Conservation (phyloP, 1,140 invertebrate species). For the Drosophila yakuba region DNA sequence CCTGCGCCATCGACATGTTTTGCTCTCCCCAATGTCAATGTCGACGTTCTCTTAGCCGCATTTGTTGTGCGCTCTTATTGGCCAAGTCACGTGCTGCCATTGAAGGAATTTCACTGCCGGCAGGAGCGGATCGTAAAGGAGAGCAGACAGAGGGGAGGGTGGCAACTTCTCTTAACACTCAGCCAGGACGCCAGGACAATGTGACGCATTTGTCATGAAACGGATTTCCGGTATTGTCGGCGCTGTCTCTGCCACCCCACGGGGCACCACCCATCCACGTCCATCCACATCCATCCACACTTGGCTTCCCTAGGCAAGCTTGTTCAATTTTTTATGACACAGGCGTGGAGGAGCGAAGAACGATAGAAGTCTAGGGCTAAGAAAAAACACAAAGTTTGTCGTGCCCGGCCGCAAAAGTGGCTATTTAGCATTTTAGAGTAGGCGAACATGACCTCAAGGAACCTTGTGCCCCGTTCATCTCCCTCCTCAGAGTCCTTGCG, state of each 20-base stretch:
- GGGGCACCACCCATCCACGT: too few relatives aligned
- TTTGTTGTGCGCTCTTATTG: slow-evolving; percentile 8
- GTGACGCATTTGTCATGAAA: slow-evolving; percentile 81
- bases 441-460: slow-evolving; percentile 57
- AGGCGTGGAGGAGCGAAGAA: slow-evolving; percentile 16
- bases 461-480: slow-evolving; percentile 1
- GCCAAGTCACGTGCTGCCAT: slow-evolving; percentile 76
- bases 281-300: slow-evolving; percentile 38
- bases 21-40: slow-evolving; percentile 64
- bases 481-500: background rate
- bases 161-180: slow-evolving; percentile 55
- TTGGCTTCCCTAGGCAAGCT: slow-evolving; percentile 66
- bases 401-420: slow-evolving; percentile 76
- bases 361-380: slow-evolving; percentile 6
- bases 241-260: slow-evolving; percentile 50
- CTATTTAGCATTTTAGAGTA: slow-evolving; percentile 83
- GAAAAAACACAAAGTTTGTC: slow-evolving; percentile 34
- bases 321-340: slow-evolving; percentile 80
- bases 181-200: slow-evolving; percentile 66
- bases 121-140: slow-evolving; percentile 46
- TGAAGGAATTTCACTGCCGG: slow-evolving; percentile 82
- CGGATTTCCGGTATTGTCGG: slow-evolving; percentile 79
- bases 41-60: slow-evolving; percentile 40
- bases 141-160: background rate
- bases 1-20: slow-evolving; percentile 40